phyloP scores from a whole-genome alignment of 53 echinoderm and acorn worm species.

The Paracentrotus lividus region DNA sequence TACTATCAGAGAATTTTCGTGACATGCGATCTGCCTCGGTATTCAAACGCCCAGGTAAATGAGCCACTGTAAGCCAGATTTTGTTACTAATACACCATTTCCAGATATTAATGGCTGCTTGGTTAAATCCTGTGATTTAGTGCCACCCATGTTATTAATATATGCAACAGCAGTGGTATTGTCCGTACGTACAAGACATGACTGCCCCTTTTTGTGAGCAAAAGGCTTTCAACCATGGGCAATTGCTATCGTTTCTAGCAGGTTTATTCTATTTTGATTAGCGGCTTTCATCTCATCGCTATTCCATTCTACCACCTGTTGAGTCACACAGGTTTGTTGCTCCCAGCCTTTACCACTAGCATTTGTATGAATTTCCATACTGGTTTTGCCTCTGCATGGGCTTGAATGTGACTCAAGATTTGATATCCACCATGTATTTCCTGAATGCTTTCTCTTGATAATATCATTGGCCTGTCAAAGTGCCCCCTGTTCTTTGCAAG shows the following conservation, averaged over 20 bases:
- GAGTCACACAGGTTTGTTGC: neutral
- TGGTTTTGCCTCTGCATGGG: neutral
- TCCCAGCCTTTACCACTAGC: conserved; percentile 1
- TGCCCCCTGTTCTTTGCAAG: conserved; percentile 66
- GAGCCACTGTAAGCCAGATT: conserved; percentile 69
- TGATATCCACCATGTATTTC: neutral
- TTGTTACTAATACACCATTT: conserved; percentile 67
- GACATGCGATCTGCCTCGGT: conserved; percentile 71
- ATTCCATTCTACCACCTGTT: conserved; percentile 8
- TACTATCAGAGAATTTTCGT: conserved; percentile 66
- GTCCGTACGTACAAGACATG: neutral
- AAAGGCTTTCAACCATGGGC: neutral
- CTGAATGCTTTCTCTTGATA: neutral
- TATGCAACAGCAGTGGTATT: neutral
- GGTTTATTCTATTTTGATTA: neutral
- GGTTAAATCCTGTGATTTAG: conserved; percentile 63
- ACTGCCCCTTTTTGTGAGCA: neutral
- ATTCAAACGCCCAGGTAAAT: conserved; percentile 69
- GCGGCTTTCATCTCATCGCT: neutral
- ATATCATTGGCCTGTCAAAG: conserved; percentile 68
- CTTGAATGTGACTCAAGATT: neutral
- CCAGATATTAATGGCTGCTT: conserved; percentile 69
- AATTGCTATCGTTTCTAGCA: neutral
- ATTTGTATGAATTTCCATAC: neutral
- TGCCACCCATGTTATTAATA: conserved; percentile 73